Base-by-base conservation (phyloP, 37 sponge, comb jelly and placozoan genomes). In the Lycopodina hypogea region DNA sequence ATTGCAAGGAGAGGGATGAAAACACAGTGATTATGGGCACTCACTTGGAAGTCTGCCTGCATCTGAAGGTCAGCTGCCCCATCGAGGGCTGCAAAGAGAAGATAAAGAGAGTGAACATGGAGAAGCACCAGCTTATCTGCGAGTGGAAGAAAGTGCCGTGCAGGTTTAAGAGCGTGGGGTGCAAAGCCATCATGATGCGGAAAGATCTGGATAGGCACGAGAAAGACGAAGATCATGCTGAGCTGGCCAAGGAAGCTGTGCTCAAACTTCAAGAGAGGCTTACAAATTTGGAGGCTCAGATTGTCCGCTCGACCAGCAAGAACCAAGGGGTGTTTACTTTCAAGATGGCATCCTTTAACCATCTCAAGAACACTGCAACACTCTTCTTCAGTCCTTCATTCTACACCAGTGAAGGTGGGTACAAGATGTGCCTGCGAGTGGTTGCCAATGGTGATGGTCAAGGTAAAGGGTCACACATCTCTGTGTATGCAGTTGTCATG, bases 361-460 rank as follows among this genome's bases (percentile, higher is more conserved):
- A 50, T 0, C 79, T 32, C 23, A 67, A 78, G 38, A 68, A 32
- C 15, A 23, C 35, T 1, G 2, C 36, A 32, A 35, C 38, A 22
- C 24, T 22, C 0, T 74, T 45, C 33, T 82, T 60, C 75, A 73
- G 82, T 52, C 65, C 65, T 14, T 22, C 66, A 50, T 82, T 82
- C 55, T 74, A 82, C 29, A 82, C 67, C 38, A 21, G 39, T 64
- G 53, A 28, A 14, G 39, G 37, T 30, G 74, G 82, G 4, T 82
- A 82, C 41, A 82, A 82, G 82, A 82, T 82, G 82, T 82, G 82
- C 23, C 45, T 82, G 4, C 2, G 26, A 0, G 82, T 82, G 56
- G 35, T 65, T 73, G 82, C 82, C 39, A 64, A 74, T 82, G 82
- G 82, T 15, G 17, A 52, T 53, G 82, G 74, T 35, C 66, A 73